Evolutionary conservation across 1,140 invertebrate species (phyloP), one percentile per base, ranked within the genome.

Genomic region (Drosophila miranda): DNA sequence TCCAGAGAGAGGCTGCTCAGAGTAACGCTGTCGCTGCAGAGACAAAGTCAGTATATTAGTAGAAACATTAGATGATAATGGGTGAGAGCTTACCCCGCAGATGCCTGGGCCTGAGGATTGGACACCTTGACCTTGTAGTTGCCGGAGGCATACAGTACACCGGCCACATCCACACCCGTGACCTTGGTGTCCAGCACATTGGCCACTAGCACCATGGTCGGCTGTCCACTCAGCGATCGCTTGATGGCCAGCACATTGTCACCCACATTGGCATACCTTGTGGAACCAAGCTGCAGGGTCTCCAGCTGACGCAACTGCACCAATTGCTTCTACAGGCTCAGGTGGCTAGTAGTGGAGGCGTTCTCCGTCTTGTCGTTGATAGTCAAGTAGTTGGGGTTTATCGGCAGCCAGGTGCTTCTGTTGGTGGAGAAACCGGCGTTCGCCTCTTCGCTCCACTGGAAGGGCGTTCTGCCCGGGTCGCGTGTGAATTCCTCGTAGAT

Each of bases 391-490:
- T 95, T 93, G 0, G 89, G 60, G 57, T 94, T 92, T 1, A 95
- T 92, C 1, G 95, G 95, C 43, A 95, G 61, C 95, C 95, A 95
- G 1, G 95, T 93, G 46, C 77, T 91, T 3, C 54, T 63, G 6
- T 71, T 92, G 0, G 79, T 93, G 3, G 92, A 95, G 79, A 94
- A 94, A 56, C 62, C 92, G 1, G 87, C 89, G 53, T 90, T 90
- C 0, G 49, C 50, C 5, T 55, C 64, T 7, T 55, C 91, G 71
- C 95, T 93, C 96, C 96, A 97, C 70, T 96, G 95, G 92, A 94
- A 96, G 0, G 96, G 95, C 0, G 95, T 95, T 19, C 96, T 89
- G 7, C 92, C 93, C 0, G 94, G 94, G 89, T 96, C 95, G 16
- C 95, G 92, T 3, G 93, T 93, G 19, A 90, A 92, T 38, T 91